Evolutionary conservation across 2,888 invertebrate species (phyloP).

Genomic region (Pammene aurita): DNA sequence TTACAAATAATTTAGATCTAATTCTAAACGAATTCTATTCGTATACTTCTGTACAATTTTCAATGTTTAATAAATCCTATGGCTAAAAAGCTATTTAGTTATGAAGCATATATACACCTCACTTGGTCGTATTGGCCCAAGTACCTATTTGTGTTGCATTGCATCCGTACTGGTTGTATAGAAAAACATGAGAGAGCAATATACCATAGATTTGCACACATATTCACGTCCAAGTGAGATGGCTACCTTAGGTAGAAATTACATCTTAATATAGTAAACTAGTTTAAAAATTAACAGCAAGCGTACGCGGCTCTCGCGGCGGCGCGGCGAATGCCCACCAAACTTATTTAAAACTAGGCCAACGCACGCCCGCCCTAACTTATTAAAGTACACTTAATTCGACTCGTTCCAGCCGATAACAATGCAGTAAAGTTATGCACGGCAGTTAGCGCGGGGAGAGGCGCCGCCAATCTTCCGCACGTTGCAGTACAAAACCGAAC

Average conservation of each 20-base stretch:
- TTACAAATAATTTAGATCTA: too few species aligned
- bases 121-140: too few species aligned
- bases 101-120: too few species aligned
- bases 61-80: too few species aligned
- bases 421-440: constrained; percentile 73
- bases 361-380: constrained; percentile 62
- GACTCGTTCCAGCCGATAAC: constrained; percentile 70
- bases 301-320: neutral
- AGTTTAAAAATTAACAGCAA: constrained; percentile 24
- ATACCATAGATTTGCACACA: neutral
- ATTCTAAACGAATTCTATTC: too few species aligned
- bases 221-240: neutral
- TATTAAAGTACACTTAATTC: constrained; percentile 70
- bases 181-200: neutral
- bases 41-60: too few species aligned
- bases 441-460: constrained; percentile 58
- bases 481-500: constrained; percentile 78
- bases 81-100: too few species aligned
- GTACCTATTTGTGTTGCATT: too few species aligned
- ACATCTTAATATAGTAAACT: constrained; percentile 11
- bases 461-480: constrained; percentile 73
- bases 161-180: neutral
- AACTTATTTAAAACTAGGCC: constrained; percentile 54
- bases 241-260: neutral
- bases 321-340: constrained; percentile 17